Base-by-base conservation (phyloP, 2,113 vertebrate genomes). In the Tragelaphus scriptus region DNA sequence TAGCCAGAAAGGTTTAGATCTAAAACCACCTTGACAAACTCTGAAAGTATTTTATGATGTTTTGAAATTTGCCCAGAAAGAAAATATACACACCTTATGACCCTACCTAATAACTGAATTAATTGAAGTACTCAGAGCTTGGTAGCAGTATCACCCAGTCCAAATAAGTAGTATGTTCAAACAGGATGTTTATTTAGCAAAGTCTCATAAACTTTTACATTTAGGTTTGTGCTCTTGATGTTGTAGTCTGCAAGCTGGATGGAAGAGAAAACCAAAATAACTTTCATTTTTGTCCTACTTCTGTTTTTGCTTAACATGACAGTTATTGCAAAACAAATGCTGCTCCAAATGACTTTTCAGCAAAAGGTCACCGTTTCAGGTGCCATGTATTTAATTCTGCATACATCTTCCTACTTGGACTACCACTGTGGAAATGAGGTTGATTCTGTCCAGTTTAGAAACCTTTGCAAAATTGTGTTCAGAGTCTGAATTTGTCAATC, bases 191-290 rank as follows among this genome's bases (percentile, higher is more conserved):
- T 94, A 53, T 68, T 87, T 86, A 75, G 11, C 40, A 77, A 85
- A 77, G 25, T 68, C 16, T 59, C 28, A 71, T 40, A 10, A 96
- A 77, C n/a, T 82, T 82, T 79, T 92, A 49, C 10, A 77, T 30
- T 96, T 92, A 86, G 47, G 55, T 95, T 30, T 77, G 23, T 87
- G 36, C 13, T 87, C 51, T 88, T 90, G 51, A 4, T 75, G 1
- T 53, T 61, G 36, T 63, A 30, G 32, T 85, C 14, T 90, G 7
- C 32, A 92, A 85, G 12, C 28, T 23, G 58, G 84, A 75, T 65
- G 88, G 19, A 85, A 92, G 55, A 90, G 51, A 55, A 95, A 97
- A 63, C 14, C 2, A 88, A 95, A 96, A 75, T 53, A 92, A 71
- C 17, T 65, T 82, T 91, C 2, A 47, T 65, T 90, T 94, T 81